Conservation (phyloP, 2,797 vertebrate species). For the Eleutherodactylus coqui region DNA sequence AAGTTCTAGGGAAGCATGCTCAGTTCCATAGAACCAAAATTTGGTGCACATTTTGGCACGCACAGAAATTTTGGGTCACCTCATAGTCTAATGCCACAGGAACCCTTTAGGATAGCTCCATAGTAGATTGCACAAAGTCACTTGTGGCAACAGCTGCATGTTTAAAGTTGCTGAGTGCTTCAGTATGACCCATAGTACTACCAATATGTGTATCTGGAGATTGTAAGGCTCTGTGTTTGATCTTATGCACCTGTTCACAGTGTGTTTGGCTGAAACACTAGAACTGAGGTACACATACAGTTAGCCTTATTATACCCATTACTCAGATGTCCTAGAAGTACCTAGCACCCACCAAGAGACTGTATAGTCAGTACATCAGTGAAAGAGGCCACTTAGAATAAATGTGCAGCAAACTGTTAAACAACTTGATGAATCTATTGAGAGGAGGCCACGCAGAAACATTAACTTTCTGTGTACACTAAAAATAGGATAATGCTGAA, state of each 20-base stretch:
- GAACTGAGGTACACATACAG: too few species aligned
- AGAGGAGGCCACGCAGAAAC: background rate
- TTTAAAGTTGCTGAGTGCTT: too few species aligned
- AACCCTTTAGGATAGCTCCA: too few species aligned
- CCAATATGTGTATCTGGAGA: background rate
- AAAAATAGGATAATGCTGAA: constrained; percentile 36
- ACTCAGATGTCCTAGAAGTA: background rate
- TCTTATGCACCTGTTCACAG: background rate
- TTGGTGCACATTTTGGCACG: too few species aligned
- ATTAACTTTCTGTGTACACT: constrained; percentile 24
- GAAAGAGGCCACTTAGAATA: background rate
- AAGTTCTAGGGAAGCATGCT: too few species aligned
- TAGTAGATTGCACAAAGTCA: too few species aligned
- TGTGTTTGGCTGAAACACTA: background rate
- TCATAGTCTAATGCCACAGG: too few species aligned
- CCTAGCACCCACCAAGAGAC: background rate
- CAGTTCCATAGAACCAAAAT: too few species aligned
- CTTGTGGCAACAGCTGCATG: too few species aligned
- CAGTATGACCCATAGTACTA: background rate
- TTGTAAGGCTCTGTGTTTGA: background rate
- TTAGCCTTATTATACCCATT: too few species aligned
- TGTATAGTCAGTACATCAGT: background rate
- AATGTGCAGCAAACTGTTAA: constrained; percentile 38
- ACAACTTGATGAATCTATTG: constrained; percentile 34
- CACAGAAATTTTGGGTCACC: too few species aligned